These are phyloP conservation scores for Xanthorhoe designata DNA, from an alignment of 2,888 invertebrate genomes.

Conservation along the genomic window DNA sequence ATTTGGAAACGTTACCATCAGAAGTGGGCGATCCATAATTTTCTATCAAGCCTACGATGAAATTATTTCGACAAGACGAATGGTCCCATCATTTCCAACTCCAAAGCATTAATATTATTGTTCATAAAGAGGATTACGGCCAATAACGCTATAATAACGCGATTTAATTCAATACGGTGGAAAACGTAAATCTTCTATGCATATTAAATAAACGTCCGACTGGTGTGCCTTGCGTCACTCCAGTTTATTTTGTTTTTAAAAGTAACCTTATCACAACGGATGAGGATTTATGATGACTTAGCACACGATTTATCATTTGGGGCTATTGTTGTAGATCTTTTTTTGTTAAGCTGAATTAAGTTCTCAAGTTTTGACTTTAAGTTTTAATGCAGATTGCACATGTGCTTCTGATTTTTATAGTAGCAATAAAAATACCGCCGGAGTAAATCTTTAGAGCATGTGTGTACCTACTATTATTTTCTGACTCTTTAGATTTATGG, in stretches of 20 bases:
- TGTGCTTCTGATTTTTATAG: neutral
- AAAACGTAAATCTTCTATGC: conserved; percentile 79
- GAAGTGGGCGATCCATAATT: conserved; percentile 47
- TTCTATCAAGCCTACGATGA: conserved; percentile 47
- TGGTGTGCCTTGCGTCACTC: conserved; percentile 49
- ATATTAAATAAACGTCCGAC: conserved; percentile 80
- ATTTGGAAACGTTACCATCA: conserved; percentile 33
- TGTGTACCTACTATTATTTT: conserved; percentile 33
- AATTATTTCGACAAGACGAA: conserved; percentile 60
- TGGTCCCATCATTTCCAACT: conserved; percentile 35
- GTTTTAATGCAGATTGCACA: conserved; percentile 1
- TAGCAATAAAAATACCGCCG: neutral
- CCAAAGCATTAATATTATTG: conserved; percentile 58
- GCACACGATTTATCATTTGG: neutral
- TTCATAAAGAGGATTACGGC: conserved; percentile 72
- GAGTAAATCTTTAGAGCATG: conserved; percentile 8
- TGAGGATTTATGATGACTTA: neutral
- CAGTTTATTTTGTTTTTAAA: neutral
- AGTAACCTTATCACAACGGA: neutral
- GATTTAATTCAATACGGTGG: conserved; percentile 80
- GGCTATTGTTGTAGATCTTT: neutral
- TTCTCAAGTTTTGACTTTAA: conserved; percentile 4
- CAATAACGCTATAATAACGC: conserved; percentile 51
- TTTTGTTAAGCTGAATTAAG: conserved; percentile 6
- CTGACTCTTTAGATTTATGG: conserved; percentile 65